phyloP scores from a whole-genome alignment of 2,888 invertebrate species.

The Griposia aprilina region DNA sequence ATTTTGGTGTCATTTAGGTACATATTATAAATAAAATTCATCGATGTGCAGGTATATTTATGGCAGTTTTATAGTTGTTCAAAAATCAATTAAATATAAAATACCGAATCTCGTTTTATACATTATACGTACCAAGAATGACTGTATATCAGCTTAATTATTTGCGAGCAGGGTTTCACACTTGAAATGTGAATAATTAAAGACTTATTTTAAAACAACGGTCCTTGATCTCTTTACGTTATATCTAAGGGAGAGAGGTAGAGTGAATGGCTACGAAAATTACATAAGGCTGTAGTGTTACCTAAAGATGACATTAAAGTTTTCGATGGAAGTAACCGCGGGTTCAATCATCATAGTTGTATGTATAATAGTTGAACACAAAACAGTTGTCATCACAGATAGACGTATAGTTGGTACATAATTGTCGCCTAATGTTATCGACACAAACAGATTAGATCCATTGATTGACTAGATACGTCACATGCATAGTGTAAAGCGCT shows the following conservation, averaged over 20 bases:
- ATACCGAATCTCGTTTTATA: conserved; percentile 5
- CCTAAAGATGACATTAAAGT: background rate
- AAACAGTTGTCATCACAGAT: background rate
- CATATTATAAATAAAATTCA: conserved; percentile 7
- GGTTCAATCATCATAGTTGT: background rate
- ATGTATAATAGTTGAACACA: background rate
- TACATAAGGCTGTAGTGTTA: background rate
- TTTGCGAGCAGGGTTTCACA: conserved; percentile 49
- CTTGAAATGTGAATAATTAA: conserved; percentile 32
- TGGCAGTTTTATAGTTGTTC: conserved; percentile 3
- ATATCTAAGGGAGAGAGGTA: background rate
- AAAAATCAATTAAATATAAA: background rate
- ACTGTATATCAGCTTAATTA: conserved; percentile 14
- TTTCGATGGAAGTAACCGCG: background rate
- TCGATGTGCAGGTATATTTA: background rate
- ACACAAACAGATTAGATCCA: conserved; percentile 1
- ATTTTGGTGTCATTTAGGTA: conserved; percentile 20
- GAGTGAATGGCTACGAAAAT: background rate
- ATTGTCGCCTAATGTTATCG: background rate
- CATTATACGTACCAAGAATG: conserved; percentile 30
- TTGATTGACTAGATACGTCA: conserved; percentile 11
- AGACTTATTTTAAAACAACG: conserved; percentile 21
- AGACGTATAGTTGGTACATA: background rate
- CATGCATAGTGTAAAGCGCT: background rate
- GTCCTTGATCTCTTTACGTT: conserved; percentile 11